A percentile compares a stretch with the other conserved stretches of the same genome.
Conservation (phyloP, 2,113 vertebrate species). For the Meriones unguiculatus region DNA sequence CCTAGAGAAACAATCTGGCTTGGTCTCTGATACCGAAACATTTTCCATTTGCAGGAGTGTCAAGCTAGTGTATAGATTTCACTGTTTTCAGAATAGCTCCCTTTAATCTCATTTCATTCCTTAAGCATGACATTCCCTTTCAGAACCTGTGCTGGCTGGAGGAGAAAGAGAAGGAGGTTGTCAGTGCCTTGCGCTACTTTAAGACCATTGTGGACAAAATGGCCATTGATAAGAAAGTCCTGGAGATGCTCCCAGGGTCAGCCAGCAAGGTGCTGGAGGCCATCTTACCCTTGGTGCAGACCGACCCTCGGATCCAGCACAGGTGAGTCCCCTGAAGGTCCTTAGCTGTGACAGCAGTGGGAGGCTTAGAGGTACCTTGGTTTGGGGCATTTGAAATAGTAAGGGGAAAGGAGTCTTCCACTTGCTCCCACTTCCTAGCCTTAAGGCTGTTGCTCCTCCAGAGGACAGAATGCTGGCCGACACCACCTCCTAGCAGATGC, state of each 20-base stretch:
- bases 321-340: constrained; percentile 87
- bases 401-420: neutral
- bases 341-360: neutral
- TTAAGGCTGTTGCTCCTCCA: neutral
- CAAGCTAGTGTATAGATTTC: neutral
- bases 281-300: constrained; percentile 96
- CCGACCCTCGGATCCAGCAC: constrained; percentile 93
- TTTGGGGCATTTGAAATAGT: neutral
- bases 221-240: constrained; percentile 96
- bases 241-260: constrained; percentile 98
- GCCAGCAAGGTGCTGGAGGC: constrained; percentile 98
- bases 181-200: constrained; percentile 97
- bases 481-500: too few relatives aligned
- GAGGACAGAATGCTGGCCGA: neutral
- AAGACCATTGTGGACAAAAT: constrained; percentile 99
- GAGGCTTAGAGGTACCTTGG: neutral
- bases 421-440: neutral
- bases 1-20: neutral
- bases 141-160: constrained; percentile 96
- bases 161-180: constrained; percentile 98
- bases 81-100: constrained; percentile 17
- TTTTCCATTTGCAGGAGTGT: neutral
- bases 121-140: constrained; percentile 56
- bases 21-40: neutral
- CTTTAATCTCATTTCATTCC: constrained; percentile 61